These are phyloP conservation scores for Blastobasis adustella DNA, from an alignment of 2,888 invertebrate genomes.

Conservation along the genomic window DNA sequence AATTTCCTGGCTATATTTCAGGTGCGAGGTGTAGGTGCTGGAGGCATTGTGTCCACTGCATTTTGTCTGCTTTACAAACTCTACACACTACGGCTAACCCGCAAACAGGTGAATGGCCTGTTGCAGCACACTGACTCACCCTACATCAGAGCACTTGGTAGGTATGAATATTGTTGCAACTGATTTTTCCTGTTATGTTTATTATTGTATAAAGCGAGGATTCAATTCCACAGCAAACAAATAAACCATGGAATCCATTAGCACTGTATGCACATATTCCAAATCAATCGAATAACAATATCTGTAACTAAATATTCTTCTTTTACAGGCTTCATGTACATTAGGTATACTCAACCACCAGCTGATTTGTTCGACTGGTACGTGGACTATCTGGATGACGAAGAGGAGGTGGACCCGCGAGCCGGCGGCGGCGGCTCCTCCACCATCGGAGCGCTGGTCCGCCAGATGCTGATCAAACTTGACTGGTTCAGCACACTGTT, in stretches of 20 bases:
- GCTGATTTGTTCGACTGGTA: slow-evolving; percentile 98
- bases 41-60: slow-evolving; percentile 99
- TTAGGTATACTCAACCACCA: slow-evolving; percentile 96
- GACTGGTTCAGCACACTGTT: slow-evolving; percentile 99
- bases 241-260: too few species aligned
- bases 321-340: slow-evolving; percentile 80
- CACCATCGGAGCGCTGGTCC: slow-evolving; percentile 93
- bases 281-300: too few species aligned
- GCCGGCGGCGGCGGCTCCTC: slow-evolving; percentile 96
- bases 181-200: too few species aligned
- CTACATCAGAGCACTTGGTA: slow-evolving; percentile 96
- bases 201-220: too few species aligned
- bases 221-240: too few species aligned
- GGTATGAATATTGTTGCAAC: slow-evolving; percentile 28
- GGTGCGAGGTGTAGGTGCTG: slow-evolving; percentile 99
- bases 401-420: slow-evolving; percentile 97
- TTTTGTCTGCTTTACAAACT: slow-evolving; percentile 99
- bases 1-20: slow-evolving; percentile 32
- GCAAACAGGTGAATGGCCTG: slow-evolving; percentile 97
- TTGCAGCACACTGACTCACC: slow-evolving; percentile 97
- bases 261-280: too few species aligned
- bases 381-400: slow-evolving; percentile 95
- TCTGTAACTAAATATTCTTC: too few species aligned
- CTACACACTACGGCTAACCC: slow-evolving; percentile 95
- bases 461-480: slow-evolving; percentile 94